Base-by-base conservation (phyloP, 92 coral and sea anemone genomes). In the Phenganax subtilis region DNA sequence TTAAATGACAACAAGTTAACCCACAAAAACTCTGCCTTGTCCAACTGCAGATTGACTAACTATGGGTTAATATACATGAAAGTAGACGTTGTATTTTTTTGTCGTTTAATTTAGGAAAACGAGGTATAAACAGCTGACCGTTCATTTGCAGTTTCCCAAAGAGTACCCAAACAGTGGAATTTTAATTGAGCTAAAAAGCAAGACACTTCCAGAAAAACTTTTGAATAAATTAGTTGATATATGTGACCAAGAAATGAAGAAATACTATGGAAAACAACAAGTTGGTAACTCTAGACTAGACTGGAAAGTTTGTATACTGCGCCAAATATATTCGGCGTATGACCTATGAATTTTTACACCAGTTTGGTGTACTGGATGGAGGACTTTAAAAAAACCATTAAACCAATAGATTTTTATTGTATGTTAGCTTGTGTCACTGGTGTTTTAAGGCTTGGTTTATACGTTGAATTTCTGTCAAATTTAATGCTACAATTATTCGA, bases 191-290 rank as follows among this genome's bases (percentile, higher is more conserved):
- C 65, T 94, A 28, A 94, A 94, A 77, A 94, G 98, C 79, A 90
- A 89, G 79, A 89, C 93, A 9, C 85, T 94, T 31, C 90, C 98
- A 17, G 97, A 92, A 11, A 87, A 86, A n/a, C 87, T 94, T 47
- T 80, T 94, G 66, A 81, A 81, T 68, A 91, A 89, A 81, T 82
- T 94, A 69, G 92, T 88, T 30, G 91, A 87, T n/a, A 83, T 90
- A 2, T 94, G 98, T 81, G 98, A 94, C 62, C 89, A 88, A 58
- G 98, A 94, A 74, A 89, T 84, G 69, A 91, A 94, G 82, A 90
- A 86, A 85, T 63, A 91, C 37, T 69, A 76, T 17, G 97, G 96
- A 53, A 91, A 87, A 80, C 94, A 89, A 62, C 98, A 94, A 91
- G 98, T 91, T 52, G 16, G 17, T 55, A 8, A 12, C 25, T 17